phyloP scores from a whole-genome alignment of 2,888 invertebrate species.

The Parnassius mnemosyne region DNA sequence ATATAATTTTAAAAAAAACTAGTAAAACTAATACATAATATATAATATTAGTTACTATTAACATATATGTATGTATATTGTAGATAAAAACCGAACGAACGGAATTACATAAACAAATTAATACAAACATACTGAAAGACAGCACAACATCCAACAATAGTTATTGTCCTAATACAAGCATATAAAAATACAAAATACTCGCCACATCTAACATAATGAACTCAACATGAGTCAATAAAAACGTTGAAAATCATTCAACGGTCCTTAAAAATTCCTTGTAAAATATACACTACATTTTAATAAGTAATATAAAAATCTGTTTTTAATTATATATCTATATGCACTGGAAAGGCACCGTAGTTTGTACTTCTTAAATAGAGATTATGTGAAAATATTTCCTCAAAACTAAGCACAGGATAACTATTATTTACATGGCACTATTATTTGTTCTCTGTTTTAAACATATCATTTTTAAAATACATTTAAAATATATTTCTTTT shows the following conservation, averaged over 20 bases:
- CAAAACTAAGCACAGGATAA: too few relatives aligned
- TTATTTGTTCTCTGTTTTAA: constrained; percentile 25
- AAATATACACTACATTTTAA: constrained; percentile 29
- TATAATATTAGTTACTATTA: not conserved
- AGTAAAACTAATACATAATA: too few relatives aligned
- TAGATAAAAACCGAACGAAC: not conserved
- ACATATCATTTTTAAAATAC: constrained; percentile 34
- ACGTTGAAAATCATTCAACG: constrained; percentile 61
- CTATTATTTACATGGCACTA: constrained; percentile 31
- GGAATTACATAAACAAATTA: not conserved
- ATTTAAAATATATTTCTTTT: constrained; percentile 26
- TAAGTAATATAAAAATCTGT: constrained; percentile 3
- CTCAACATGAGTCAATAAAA: constrained; percentile 70
- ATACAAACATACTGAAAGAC: not conserved
- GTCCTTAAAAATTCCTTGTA: constrained; percentile 36
- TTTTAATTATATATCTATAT: constrained; percentile 23
- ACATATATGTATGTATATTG: not conserved
- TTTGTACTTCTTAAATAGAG: constrained; percentile 33
- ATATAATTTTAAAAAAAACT: too few relatives aligned
- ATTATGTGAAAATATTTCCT: constrained; percentile 19
- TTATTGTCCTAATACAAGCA: constrained; percentile 16
- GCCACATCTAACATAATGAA: constrained; percentile 40
- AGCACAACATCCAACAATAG: constrained; percentile 1
- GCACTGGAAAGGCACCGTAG: constrained; percentile 28
- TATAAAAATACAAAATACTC: constrained; percentile 32